A percentile compares a stretch with the other conserved stretches of the same genome.
Evolutionary conservation across 2,113 vertebrate species (phyloP).

Genomic region (Etia nguti): DNA sequence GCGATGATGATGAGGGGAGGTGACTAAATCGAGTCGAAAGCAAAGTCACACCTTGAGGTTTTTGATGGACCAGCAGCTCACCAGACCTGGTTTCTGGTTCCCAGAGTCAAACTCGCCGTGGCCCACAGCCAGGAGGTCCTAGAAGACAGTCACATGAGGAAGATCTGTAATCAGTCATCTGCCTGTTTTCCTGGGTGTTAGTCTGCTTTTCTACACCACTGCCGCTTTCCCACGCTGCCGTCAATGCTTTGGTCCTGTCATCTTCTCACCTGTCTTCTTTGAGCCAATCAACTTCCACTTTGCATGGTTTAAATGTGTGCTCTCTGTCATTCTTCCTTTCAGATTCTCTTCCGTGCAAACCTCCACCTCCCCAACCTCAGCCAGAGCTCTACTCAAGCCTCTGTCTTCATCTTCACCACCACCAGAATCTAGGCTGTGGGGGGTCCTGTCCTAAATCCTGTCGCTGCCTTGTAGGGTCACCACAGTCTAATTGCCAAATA

Average conservation of each 20-base stretch:
- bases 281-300: background rate
- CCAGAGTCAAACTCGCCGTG: constrained; percentile 75
- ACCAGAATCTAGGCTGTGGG: background rate
- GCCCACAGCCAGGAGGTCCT: constrained; percentile 91
- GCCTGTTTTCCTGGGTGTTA: background rate
- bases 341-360: background rate
- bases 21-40: background rate
- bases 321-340: background rate
- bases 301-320: background rate
- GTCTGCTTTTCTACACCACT: background rate
- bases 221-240: background rate
- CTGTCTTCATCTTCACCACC: background rate
- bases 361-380: background rate
- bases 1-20: background rate
- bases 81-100: constrained; percentile 78
- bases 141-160: background rate
- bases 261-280: background rate
- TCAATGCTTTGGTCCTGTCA: no score
- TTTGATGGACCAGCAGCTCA: constrained; percentile 93
- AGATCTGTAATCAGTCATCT: background rate
- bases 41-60: constrained; percentile 77
- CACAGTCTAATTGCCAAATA: rapidly evolving
- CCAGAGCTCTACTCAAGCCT: background rate
- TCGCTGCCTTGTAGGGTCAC: background rate
- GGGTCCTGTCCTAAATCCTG: background rate